A percentile compares a stretch with the other conserved stretches of the same genome.
phyloP scores from a whole-genome alignment of 2,888 invertebrate genomes.

The Acrobeloides nanus region DNA sequence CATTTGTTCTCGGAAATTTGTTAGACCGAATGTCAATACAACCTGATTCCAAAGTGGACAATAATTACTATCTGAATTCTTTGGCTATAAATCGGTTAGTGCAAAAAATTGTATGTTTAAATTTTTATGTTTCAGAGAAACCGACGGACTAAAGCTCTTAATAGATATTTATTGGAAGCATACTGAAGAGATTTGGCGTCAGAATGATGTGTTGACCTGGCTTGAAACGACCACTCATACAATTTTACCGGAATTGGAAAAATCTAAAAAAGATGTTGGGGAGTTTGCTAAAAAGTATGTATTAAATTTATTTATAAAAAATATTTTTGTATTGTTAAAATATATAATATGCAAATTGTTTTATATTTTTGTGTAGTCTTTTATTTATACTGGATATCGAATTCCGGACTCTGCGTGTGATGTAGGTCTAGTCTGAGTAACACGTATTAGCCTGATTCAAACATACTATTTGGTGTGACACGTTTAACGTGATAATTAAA shows the following conservation, averaged over 20 bases:
- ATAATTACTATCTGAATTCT: conserved; percentile 23
- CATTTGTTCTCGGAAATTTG: conserved; percentile 67
- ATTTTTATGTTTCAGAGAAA: conserved; percentile 26
- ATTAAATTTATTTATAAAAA: conserved; percentile 3
- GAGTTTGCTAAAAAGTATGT: conserved; percentile 23
- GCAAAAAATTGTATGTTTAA: not conserved
- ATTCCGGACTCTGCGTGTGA: too few relatives aligned
- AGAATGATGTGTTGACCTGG: conserved; percentile 67
- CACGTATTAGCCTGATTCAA: conserved; percentile 12
- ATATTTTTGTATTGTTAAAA: not conserved
- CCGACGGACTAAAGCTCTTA: conserved; percentile 64
- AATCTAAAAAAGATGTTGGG: conserved; percentile 10
- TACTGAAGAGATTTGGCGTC: conserved; percentile 73
- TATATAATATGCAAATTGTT: too few relatives aligned
- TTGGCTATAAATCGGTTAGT: conserved; percentile 13
- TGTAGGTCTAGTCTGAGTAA: not conserved
- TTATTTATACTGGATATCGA: too few relatives aligned
- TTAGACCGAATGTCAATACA: conserved; percentile 57
- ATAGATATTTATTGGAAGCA: conserved; percentile 67
- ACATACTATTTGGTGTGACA: too few relatives aligned
- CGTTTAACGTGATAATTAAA: too few relatives aligned
- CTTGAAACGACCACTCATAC: conserved; percentile 62
- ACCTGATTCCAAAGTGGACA: conserved; percentile 31
- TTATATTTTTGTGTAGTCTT: too few relatives aligned
- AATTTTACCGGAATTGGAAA: conserved; percentile 13